Base-by-base conservation (phyloP, 1,140 invertebrate species). In the Brachionus paranguensis region DNA sequence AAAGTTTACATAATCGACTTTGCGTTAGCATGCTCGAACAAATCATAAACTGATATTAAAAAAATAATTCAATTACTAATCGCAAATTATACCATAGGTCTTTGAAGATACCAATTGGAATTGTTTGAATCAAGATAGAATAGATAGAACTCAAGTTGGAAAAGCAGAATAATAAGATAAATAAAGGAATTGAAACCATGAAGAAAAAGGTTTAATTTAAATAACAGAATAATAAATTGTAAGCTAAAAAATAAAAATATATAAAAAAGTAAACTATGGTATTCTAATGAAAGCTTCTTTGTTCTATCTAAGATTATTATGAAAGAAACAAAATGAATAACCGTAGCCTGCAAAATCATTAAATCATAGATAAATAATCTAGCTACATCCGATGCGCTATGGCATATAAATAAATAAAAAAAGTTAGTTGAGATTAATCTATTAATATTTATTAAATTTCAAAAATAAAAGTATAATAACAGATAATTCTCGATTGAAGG, bases 371-470 rank as follows among this genome's bases (percentile, higher is more conserved):
- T 76, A 76, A 50, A 47, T 53, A 76, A 50, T 76, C 45, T 50
- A 76, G 72, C 72, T 50, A 76, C 72, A 76, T 76, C 72, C 72
- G 72, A 76, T 76, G 72, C 43, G n/a, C 47, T 50, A 50, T 37
- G 20, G n/a, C 20, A 76, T 50, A 50, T 76, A 76, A 50, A 76
- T 76, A 50, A 50, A 50, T 72, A 72, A 72, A 72, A 72, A 72
- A 43, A 72, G 41, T 43, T 37, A 76, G 47, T 50, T 12, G 24
- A 76, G 45, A 76, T 53, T 50, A 76, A 76, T 76, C 72, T 50
- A 76, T 76, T 76, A 76, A 76, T 76, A 76, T 76, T 76, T 76
- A 76, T 76, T 76, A 76, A 76, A 76, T 76, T 76, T 76, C 72
- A 76, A 76, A 50, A 76, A 37, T 37, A 76, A 76, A 50, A 76